Evolutionary conservation across 2,888 invertebrate genomes (phyloP).

Genomic region (Pasiphila rectangulata): DNA sequence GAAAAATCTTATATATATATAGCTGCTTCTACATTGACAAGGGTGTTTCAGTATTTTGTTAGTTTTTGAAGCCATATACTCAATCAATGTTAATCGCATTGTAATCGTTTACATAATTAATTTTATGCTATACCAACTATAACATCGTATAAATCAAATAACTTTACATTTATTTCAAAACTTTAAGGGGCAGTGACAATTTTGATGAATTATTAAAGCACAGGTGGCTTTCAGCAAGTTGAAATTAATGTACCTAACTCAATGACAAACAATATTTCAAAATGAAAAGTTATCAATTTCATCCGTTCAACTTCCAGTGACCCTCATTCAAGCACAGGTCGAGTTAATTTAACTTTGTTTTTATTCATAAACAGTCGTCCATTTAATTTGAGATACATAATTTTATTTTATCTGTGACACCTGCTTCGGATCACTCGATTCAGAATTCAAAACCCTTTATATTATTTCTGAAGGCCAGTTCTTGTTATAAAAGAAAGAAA

Average conservation of each 20-base stretch:
- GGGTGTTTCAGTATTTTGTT: too few species aligned
- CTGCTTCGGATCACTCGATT: slow-evolving; percentile 39
- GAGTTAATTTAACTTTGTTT: slow-evolving; percentile 39
- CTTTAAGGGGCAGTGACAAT: too few species aligned
- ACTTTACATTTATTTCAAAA: too few species aligned
- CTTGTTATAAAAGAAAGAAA: background rate
- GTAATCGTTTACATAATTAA: too few species aligned
- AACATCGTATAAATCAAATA: too few species aligned
- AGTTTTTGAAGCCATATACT: too few species aligned
- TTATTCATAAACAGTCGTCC: slow-evolving; percentile 42
- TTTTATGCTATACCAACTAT: too few species aligned
- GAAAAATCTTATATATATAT: too few species aligned
- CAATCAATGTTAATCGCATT: too few species aligned
- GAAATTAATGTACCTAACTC: background rate
- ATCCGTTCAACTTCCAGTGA: slow-evolving; percentile 24
- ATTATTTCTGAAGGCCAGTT: slow-evolving; percentile 8
- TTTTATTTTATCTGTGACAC: slow-evolving; percentile 42
- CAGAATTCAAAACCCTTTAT: slow-evolving; percentile 18
- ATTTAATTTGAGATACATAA: slow-evolving; percentile 43
- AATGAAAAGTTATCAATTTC: slow-evolving; percentile 22
- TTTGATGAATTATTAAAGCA: too few species aligned
- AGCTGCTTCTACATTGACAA: too few species aligned
- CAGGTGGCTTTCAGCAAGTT: too few species aligned
- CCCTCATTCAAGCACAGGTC: slow-evolving; percentile 28
- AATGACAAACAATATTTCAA: slow-evolving; percentile 4